Conservation (phyloP, 2,113 vertebrate species). For the Microcebus ravelobensis region DNA sequence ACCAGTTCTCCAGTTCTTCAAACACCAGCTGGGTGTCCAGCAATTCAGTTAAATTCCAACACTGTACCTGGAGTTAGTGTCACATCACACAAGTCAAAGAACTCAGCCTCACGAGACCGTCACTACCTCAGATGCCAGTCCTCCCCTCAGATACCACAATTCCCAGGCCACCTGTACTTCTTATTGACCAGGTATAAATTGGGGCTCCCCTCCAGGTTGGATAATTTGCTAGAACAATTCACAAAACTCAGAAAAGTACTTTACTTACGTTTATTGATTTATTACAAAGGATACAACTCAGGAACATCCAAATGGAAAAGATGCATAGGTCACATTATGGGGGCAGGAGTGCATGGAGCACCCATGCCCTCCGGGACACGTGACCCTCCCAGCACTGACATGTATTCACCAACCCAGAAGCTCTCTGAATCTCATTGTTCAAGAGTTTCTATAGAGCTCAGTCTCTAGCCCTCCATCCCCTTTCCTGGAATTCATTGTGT, state of each 20-base stretch:
- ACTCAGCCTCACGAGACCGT: not conserved
- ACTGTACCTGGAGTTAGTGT: not conserved
- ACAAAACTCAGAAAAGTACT: not conserved
- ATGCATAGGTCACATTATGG: too few species aligned
- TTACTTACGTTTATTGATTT: not conserved
- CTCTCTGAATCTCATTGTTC: not conserved
- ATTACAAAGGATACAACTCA: not conserved
- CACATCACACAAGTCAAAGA: not conserved
- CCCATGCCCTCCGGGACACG: fast-evolving
- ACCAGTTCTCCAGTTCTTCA: not conserved
- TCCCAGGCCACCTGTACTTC: not conserved
- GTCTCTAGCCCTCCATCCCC: not conserved
- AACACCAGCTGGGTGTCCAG: not conserved
- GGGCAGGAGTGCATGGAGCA: not conserved
- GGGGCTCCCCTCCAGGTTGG: not conserved
- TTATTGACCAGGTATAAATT: not conserved
- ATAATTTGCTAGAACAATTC: not conserved
- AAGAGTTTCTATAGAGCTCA: not conserved
- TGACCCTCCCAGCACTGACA: too few species aligned
- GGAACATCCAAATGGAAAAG: not conserved
- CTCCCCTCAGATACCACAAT: not conserved
- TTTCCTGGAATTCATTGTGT: not conserved
- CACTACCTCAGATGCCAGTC: not conserved
- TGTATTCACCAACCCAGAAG: not conserved
- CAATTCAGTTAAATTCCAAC: not conserved